Evolutionary conservation across 2,113 vertebrate species (phyloP).

Genomic region (Aythya baeri): DNA sequence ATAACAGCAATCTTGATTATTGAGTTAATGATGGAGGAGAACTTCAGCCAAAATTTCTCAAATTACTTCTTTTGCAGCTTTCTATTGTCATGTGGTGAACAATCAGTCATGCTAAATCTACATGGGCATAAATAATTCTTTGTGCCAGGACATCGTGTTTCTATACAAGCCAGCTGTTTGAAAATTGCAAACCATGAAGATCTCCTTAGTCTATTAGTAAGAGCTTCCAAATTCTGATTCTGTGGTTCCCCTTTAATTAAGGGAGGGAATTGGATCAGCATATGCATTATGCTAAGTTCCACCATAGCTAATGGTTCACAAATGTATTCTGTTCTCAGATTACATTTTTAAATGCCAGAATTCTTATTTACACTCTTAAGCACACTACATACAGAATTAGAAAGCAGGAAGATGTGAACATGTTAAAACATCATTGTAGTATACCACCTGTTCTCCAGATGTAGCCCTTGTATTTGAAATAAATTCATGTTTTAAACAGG

Average conservation of each 20-base stretch:
- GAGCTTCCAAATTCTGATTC: neutral
- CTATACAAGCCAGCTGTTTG: conserved; percentile 19
- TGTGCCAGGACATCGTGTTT: conserved; percentile 20
- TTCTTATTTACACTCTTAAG: neutral
- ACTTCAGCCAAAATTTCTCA: neutral
- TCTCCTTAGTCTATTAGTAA: neutral
- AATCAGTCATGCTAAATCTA: neutral
- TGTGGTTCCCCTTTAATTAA: neutral
- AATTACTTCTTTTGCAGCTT: neutral
- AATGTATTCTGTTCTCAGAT: neutral
- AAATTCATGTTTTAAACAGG: neutral
- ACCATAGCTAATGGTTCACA: neutral
- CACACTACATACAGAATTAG: neutral
- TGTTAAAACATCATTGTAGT: rapidly evolving
- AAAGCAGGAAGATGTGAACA: neutral
- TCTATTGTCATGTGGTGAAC: neutral
- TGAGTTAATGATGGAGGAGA: neutral
- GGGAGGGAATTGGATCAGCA: neutral
- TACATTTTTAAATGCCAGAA: neutral
- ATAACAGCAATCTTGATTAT: neutral
- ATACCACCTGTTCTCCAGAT: neutral
- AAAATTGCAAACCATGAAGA: conserved; percentile 8
- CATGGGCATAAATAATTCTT: neutral
- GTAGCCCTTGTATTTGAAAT: neutral
- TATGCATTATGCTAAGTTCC: neutral